Percentiles rank a stretch among this genome's conserved stretches.
Conservation (phyloP, 2,888 invertebrate genomes). For the Zaprionus lineosus region DNA sequence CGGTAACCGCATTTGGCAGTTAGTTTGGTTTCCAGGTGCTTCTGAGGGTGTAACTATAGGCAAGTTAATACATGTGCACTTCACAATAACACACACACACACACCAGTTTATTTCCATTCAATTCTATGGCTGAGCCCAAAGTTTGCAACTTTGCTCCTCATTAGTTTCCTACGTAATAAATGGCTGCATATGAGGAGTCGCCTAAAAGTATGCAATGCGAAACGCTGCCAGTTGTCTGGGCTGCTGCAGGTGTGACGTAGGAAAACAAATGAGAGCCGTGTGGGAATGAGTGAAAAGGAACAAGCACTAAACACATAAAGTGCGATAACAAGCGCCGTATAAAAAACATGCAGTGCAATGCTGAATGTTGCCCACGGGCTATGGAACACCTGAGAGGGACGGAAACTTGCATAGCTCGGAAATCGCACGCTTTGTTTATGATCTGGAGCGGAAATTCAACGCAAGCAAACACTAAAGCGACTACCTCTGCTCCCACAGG, state of each 20-base stretch:
- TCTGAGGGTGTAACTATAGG: too few species aligned
- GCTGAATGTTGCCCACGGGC: constrained; percentile 9
- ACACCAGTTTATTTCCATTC: too few species aligned
- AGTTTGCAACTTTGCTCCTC: too few species aligned
- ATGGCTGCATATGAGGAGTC: constrained; percentile 2
- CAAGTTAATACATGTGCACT: too few species aligned
- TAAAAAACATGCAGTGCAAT: constrained; percentile 22
- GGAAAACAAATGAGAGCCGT: too few species aligned
- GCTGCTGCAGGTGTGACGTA: neutral
- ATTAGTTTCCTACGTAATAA: too few species aligned
- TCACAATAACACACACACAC: too few species aligned
- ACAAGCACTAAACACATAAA: neutral
- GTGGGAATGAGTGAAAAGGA: too few species aligned
- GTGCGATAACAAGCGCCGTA: neutral
- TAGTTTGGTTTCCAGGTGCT: too few species aligned
- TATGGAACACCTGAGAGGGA: neutral
- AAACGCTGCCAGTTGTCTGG: neutral
- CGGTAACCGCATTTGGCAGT: too few species aligned
- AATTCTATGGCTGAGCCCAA: too few species aligned
- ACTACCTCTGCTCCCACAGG: neutral
- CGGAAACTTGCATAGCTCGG: constrained; percentile 33
- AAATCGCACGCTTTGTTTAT: constrained; percentile 62
- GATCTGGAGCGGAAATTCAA: constrained; percentile 71
- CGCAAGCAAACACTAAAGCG: constrained; percentile 25
- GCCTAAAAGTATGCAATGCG: constrained; percentile 58